Evolutionary conservation across 2,888 invertebrate species (phyloP), one percentile per base, ranked within the genome.

Genomic region (Apamea monoglypha): DNA sequence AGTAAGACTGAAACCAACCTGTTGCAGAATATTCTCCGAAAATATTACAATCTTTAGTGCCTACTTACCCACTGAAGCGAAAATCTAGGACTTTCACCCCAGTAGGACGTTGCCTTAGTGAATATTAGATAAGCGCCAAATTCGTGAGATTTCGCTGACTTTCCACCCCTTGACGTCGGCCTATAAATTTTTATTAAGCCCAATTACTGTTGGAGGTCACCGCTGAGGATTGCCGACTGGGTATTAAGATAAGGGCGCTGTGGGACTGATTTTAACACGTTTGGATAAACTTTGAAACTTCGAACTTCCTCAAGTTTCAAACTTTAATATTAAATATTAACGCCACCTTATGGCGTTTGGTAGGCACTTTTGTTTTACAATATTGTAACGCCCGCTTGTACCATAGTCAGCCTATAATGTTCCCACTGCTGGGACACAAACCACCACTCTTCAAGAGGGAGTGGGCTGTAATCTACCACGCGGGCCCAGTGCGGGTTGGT

Each of bases 111-210:
- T 53, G 61, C 44, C 67, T 77, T 64, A 73, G 74, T 78, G 61
- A 87, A 86, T 89, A 86, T 82, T 84, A 76, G 76, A 82, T 82
- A 69, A 85, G 82, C 40, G 50, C 40, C 44, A 77, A 87, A 83
- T 80, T 81, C 53, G 66, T 70, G 70, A 88, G 71, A 83, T 82
- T 87, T 72, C 29, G 83, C 79, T 75, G 80, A 82, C 59, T 78
- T 80, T 59, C 32, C 70, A 89, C 61, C 88, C 85, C 64, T 87
- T 84, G 53, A 29, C 71, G 63, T 29, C 12, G 63, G 47, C 50
- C 72, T 70, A 80, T 88, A 89, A 89, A 84, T 89, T 89, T 88
- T 88, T 87, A 88, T 90, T 84, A 83, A 78, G 61, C 72, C 77
- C 75, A 85, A 85, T 89, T 89, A 88, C 68, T 64, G 74, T 77